These are phyloP conservation scores for Myotis yumanensis DNA, from an alignment of 2,113 vertebrate genomes.

Conservation along the genomic window DNA sequence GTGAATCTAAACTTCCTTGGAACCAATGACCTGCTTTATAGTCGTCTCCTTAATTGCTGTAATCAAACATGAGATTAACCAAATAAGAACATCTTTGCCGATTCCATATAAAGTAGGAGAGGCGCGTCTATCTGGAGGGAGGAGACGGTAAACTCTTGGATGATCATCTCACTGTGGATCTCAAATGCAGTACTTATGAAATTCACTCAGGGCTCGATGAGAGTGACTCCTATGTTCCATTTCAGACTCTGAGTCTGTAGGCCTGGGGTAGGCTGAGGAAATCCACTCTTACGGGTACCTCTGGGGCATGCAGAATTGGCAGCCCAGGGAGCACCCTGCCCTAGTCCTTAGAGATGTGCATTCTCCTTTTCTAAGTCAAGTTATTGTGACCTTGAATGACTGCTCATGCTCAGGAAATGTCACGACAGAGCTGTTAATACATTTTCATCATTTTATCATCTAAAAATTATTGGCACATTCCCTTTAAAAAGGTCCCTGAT, in stretches of 20 bases:
- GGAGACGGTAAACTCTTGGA: not conserved
- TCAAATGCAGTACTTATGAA: not conserved
- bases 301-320: too few relatives aligned
- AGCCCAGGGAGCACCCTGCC: too few relatives aligned
- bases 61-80: not conserved
- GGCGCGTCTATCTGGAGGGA: fast-evolving
- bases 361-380: not conserved
- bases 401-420: not conserved
- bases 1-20: not conserved
- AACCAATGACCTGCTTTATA: not conserved
- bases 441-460: not conserved
- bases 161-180: not conserved
- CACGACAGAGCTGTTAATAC: not conserved
- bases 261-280: not conserved
- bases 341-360: not conserved
- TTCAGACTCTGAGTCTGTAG: not conserved
- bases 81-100: not conserved
- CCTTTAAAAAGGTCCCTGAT: not conserved
- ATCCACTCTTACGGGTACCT: too few relatives aligned
- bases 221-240: not conserved
- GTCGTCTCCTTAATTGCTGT: not conserved
- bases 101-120: too few relatives aligned
- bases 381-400: not conserved
- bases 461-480: not conserved
- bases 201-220: fast-evolving